These are phyloP conservation scores for Acropora tenuis DNA, from an alignment of 64 coral and sea anemone species.

Conservation along the genomic window DNA sequence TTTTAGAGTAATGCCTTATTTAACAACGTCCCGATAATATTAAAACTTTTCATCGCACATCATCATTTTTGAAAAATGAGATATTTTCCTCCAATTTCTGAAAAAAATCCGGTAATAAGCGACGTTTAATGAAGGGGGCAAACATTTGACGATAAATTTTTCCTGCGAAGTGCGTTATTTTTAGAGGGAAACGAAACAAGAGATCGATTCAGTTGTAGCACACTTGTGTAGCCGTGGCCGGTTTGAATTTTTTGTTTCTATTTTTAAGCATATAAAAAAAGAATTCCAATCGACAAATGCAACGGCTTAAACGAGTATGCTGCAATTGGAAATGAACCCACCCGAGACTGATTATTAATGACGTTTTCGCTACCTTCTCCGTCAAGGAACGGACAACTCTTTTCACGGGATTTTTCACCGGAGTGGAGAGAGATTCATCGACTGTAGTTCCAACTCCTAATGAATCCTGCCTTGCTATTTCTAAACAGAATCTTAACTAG, in stretches of 20 bases:
- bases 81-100: slow-evolving; percentile 8
- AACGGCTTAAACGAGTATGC: background rate
- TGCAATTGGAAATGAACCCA: slow-evolving; percentile 13
- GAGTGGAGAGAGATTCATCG: slow-evolving; percentile 3
- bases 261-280: slow-evolving; percentile 1
- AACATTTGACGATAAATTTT: slow-evolving; percentile 19
- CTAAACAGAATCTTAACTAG: slow-evolving; percentile 12
- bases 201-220: slow-evolving; percentile 5
- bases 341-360: slow-evolving; percentile 8
- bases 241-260: background rate
- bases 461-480: slow-evolving; percentile 4
- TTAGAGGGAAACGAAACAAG: background rate
- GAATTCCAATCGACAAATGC: background rate
- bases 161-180: slow-evolving; percentile 2
- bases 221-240: background rate
- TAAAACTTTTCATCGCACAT: slow-evolving; percentile 4
- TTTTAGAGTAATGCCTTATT: background rate
- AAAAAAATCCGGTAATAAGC: background rate
- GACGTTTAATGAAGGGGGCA: background rate
- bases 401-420: background rate
- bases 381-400: background rate
- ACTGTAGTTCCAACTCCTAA: slow-evolving; percentile 17
- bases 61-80: background rate
- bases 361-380: slow-evolving; percentile 6
- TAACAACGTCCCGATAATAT: slow-evolving; percentile 3